Percentiles rank a stretch among this genome's conserved stretches.
These are phyloP conservation scores for Entelurus aequoreus DNA, from an alignment of 2,113 vertebrate species.

Conservation along the genomic window DNA sequence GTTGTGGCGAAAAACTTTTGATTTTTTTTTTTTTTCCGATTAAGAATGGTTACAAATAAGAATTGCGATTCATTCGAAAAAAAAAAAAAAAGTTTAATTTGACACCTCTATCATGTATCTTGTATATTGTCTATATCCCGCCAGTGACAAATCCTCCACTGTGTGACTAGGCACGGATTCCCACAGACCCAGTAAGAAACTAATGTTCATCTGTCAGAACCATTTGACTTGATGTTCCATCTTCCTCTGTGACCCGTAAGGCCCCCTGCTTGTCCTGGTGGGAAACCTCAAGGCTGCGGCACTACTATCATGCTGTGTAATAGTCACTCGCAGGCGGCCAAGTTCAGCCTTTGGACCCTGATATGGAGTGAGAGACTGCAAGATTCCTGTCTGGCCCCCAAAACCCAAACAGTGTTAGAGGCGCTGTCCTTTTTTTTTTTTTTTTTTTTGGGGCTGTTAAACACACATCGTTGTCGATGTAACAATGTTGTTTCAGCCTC, in stretches of 20 bases:
- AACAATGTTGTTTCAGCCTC: slow-evolving; percentile 51
- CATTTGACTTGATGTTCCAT: slow-evolving; percentile 10
- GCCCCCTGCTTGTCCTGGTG: slow-evolving; percentile 15
- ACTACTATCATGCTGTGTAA: slow-evolving; percentile 31
- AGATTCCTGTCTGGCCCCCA: slow-evolving; percentile 71
- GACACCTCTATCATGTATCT: no score
- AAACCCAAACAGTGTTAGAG: slow-evolving; percentile 69
- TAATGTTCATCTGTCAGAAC: slow-evolving; percentile 15
- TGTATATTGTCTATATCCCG: no score
- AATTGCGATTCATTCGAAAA: no score
- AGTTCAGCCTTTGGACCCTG: slow-evolving; percentile 22
- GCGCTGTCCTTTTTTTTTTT: slow-evolving; percentile 35
- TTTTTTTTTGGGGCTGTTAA: slow-evolving; percentile 30
- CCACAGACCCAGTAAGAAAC: no score
- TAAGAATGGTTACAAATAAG: no score
- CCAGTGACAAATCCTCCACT: no score
- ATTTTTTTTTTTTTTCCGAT: no score
- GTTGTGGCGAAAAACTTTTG: no score
- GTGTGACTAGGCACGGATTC: no score
- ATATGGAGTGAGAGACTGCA: slow-evolving; percentile 25
- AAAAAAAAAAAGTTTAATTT: no score
- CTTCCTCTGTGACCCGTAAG: slow-evolving; percentile 15
- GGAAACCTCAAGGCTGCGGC: slow-evolving; percentile 34
- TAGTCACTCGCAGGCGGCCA: slow-evolving; percentile 23
- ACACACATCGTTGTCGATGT: slow-evolving; percentile 39